These are phyloP conservation scores for Harpalus rubripes DNA, from an alignment of 2,888 invertebrate species.

Conservation along the genomic window DNA sequence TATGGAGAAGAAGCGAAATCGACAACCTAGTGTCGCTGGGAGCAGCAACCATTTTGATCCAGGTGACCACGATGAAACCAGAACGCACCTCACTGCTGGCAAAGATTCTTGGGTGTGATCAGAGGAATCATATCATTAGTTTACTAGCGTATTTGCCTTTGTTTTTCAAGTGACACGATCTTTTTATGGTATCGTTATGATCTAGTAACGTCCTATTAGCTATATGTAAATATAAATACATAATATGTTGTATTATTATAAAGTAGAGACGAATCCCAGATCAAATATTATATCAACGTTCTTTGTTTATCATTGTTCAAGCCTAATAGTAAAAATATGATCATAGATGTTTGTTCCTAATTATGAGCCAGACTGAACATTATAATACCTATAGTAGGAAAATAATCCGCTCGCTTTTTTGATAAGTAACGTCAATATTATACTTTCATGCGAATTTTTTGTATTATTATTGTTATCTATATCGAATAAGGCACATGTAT, in stretches of 20 bases:
- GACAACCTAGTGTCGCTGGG: conserved; percentile 76
- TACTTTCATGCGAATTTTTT: conserved; percentile 51
- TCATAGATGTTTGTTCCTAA: conserved; percentile 65
- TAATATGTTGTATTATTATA: conserved; percentile 63
- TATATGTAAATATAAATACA: conserved; percentile 65
- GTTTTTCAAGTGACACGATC: conserved; percentile 57
- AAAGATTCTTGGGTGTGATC: conserved; percentile 77
- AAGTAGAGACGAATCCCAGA: conserved; percentile 58
- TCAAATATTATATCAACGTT: conserved; percentile 60
- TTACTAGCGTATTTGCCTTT: conserved; percentile 62
- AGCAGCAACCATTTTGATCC: conserved; percentile 74
- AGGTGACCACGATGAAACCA: conserved; percentile 60
- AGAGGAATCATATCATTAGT: conserved; percentile 68
- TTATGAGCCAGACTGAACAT: conserved; percentile 66
- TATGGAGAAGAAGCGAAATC: conserved; percentile 82
- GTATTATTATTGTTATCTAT: conserved; percentile 55
- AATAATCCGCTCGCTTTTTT: conserved; percentile 65
- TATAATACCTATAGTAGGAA: conserved; percentile 60
- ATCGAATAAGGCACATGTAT: conserved; percentile 59
- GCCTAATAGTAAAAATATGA: conserved; percentile 62
- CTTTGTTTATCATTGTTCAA: conserved; percentile 64
- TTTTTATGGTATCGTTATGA: conserved; percentile 62
- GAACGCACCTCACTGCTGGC: conserved; percentile 74
- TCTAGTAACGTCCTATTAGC: conserved; percentile 65
- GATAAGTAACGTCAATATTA: conserved; percentile 55